Base-by-base conservation (phyloP, 1,140 invertebrate genomes). In the Drusus annulatus region DNA sequence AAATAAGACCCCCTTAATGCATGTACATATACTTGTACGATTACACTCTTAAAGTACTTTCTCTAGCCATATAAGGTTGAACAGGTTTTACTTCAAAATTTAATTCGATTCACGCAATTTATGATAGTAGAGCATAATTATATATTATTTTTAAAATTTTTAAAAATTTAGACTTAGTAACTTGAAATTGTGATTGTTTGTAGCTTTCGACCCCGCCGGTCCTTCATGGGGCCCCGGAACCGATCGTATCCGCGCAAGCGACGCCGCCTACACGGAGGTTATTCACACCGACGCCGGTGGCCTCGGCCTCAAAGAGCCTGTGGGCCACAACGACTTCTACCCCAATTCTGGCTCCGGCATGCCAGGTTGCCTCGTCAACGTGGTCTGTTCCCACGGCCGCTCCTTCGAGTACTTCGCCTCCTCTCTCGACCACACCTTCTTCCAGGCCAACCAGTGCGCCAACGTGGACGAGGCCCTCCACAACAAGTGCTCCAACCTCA, bases 201-300 rank as follows among this genome's bases (percentile, higher is more conserved):
- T 56, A 89, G 93, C 92, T 52, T 85, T 94, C 81, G 93, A 94
- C 86, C 92, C 93, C 15, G 93, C 93, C 7, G 87, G 90, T 16
- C 93, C 93, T 16, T 83, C 86, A 15, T 94, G 86, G 86, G 81
- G 84, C 16, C 17, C 52, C 1, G 80, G 79, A 23, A 87, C 85
- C 74, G 58, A 80, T 2, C 80, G 85, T 16, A 81, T 87, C 79
- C 85, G 85, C 16, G 80, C 83, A 15, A 86, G 83, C 19, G 93
- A 93, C 84, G 94, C 91, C 0, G 75, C 52, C 63, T 89, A 91
- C 73, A 92, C 93, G 0, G 91, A 93, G 84, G 86, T 89, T 1
- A 92, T 94, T 51, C 93, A 94, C 84, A 92, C 93, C 0, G 90
- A 91, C 75, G 89, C 87, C 19, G 87, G 88, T 13, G 17, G 78